These are phyloP conservation scores for Ethmia dodecea DNA, from an alignment of 2,888 invertebrate genomes.

Conservation along the genomic window DNA sequence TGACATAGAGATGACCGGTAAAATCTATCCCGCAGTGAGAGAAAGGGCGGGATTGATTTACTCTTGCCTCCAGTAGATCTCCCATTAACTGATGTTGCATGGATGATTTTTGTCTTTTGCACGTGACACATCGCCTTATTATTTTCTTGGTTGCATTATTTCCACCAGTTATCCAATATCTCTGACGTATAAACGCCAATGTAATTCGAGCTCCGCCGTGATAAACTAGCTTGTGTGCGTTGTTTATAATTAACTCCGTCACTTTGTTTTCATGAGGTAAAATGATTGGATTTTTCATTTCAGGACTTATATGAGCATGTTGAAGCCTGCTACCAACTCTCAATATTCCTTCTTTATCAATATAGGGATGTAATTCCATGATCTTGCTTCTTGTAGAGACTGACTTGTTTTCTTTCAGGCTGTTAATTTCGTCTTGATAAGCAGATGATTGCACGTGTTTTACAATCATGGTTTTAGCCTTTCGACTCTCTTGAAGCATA, in stretches of 20 bases:
- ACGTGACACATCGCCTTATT: constrained; percentile 11
- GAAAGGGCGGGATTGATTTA: constrained; percentile 14
- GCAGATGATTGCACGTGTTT: constrained; percentile 12
- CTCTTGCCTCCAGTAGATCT: constrained; percentile 15
- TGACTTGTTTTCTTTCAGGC: constrained; percentile 10
- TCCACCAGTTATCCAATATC: constrained; percentile 18
- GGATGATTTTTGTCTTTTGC: constrained; percentile 9
- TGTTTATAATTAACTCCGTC: constrained; percentile 13
- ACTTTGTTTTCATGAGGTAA: constrained; percentile 11
- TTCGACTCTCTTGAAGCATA: constrained; percentile 6
- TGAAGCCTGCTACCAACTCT: constrained; percentile 5
- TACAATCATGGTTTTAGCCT: constrained; percentile 12
- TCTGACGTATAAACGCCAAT: constrained; percentile 11
- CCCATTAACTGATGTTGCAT: constrained; percentile 18
- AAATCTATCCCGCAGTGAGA: constrained; percentile 16
- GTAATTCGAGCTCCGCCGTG: constrained; percentile 18
- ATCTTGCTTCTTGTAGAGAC: constrained; percentile 12
- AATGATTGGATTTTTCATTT: constrained; percentile 9
- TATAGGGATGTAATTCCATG: constrained; percentile 13
- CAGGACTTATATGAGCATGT: constrained; percentile 1
- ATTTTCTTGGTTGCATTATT: constrained; percentile 11
- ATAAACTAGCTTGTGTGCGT: constrained; percentile 18
- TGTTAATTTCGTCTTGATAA: constrained; percentile 14
- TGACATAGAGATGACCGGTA: constrained; percentile 11
- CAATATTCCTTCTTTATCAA: constrained; percentile 15